These are phyloP conservation scores for Phainopepla nitens DNA, from an alignment of 2,113 vertebrate genomes.

Conservation along the genomic window DNA sequence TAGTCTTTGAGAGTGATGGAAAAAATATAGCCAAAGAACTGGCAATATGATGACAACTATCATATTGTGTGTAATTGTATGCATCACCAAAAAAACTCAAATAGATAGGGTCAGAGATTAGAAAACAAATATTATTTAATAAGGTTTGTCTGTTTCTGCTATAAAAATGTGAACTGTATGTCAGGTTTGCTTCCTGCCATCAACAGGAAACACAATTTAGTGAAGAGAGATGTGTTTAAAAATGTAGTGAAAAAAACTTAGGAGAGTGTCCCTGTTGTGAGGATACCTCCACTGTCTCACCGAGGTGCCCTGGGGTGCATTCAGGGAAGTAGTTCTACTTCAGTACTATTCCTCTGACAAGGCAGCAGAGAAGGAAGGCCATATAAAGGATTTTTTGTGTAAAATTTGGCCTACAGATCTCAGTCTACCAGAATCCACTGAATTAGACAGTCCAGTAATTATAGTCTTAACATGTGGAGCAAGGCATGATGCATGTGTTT, in stretches of 20 bases:
- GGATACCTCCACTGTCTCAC: neutral
- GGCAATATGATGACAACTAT: neutral
- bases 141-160: neutral
- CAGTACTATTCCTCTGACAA: rapidly evolving
- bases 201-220: neutral
- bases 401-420: neutral
- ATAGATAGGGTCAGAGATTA: neutral
- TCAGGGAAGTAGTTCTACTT: neutral
- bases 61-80: neutral
- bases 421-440: neutral
- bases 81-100: neutral
- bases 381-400: neutral
- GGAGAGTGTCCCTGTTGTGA: rapidly evolving
- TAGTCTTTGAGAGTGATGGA: neutral
- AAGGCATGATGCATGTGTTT: rapidly evolving
- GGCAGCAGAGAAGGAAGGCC: neutral
- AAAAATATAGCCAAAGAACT: neutral
- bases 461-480: neutral
- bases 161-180: neutral
- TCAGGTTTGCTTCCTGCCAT: neutral
- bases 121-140: neutral
- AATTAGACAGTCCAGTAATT: neutral
- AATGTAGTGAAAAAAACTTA: neutral
- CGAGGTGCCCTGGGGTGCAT: rapidly evolving
- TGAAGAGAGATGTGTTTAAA: neutral